These are phyloP conservation scores for Hydrolagus affinis DNA, from an alignment of 2,113 vertebrate genomes.

Conservation along the genomic window DNA sequence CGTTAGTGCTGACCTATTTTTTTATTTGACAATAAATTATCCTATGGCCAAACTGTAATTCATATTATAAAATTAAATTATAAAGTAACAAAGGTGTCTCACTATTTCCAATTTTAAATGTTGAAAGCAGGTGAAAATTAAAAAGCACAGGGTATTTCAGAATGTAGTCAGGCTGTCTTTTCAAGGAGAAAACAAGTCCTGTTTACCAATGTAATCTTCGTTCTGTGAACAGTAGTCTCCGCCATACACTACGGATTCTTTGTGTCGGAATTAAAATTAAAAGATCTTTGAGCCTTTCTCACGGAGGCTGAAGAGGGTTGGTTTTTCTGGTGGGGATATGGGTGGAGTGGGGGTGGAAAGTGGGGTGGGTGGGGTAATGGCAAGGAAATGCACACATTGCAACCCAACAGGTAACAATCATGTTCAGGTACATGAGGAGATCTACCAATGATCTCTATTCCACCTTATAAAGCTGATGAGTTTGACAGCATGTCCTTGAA, in stretches of 20 bases:
- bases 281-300: no score
- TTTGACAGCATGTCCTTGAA: no score
- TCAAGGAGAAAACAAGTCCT: background rate
- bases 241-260: background rate
- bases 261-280: background rate
- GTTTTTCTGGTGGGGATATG: no score
- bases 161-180: background rate
- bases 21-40: constrained; percentile 85
- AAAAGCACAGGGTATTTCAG: background rate
- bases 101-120: constrained; percentile 34
- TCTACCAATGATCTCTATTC: no score
- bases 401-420: no score
- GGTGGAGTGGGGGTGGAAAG: no score
- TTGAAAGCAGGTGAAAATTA: background rate
- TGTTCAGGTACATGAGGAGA: no score
- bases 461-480: no score
- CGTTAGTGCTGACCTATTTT: constrained; percentile 78
- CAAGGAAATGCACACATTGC: no score
- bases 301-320: no score
- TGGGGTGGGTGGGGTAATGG: no score
- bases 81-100: constrained; percentile 48
- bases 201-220: background rate
- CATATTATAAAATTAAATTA: constrained; percentile 64
- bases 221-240: background rate
- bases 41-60: constrained; percentile 64